phyloP scores from a whole-genome alignment of 2,113 vertebrate species.

The Tretioscincus oriximinensis region DNA sequence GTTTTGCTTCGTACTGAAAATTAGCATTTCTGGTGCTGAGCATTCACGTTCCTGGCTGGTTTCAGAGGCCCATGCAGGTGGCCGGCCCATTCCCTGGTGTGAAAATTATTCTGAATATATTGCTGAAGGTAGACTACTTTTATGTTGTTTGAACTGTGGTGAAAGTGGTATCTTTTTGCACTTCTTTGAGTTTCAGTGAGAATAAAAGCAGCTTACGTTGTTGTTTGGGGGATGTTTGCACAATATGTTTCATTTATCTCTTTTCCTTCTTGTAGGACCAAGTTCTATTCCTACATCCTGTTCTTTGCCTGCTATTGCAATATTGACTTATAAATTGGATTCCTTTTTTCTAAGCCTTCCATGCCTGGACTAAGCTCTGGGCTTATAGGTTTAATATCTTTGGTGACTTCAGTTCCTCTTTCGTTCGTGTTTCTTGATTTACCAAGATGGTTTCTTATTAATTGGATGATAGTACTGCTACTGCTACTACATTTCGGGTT shows the following conservation, averaged over 20 bases:
- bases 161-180: no score
- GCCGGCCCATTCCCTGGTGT: no score
- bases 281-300: not conserved
- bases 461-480: not conserved
- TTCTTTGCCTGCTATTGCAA: not conserved
- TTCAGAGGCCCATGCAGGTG: no score
- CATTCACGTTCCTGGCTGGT: no score
- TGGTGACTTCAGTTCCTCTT: not conserved
- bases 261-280: not conserved
- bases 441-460: not conserved
- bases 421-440: not conserved
- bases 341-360: not conserved
- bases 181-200: not conserved
- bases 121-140: not conserved
- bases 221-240: not conserved
- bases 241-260: not conserved
- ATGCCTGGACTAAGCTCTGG: not conserved
- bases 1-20: no score
- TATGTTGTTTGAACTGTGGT: no score
- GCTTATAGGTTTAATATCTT: not conserved
- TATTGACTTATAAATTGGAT: conserved; percentile 5
- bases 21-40: no score
- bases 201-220: not conserved
- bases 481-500: not conserved
- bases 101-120: not conserved